phyloP scores from a whole-genome alignment of 2,888 invertebrate genomes.

The Philhelius pedissequus region DNA sequence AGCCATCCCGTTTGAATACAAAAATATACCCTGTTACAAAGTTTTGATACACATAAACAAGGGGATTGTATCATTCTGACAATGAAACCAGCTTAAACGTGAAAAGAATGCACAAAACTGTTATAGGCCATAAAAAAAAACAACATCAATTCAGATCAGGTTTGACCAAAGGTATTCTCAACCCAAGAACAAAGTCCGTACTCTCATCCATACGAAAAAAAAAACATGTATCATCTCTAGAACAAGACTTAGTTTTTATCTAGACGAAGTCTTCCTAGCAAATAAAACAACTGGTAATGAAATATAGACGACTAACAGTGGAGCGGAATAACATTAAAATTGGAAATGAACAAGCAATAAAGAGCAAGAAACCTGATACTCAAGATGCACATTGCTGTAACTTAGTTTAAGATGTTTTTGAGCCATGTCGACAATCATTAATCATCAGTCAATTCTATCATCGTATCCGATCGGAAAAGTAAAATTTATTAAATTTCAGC shows the following conservation, averaged over 20 bases:
- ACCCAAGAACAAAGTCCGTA: not conserved
- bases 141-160: not conserved
- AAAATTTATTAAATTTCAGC: too few species aligned
- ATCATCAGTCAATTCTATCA: too few species aligned
- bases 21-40: not conserved
- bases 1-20: not conserved
- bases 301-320: not conserved
- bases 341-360: not conserved
- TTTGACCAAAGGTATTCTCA: not conserved
- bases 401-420: too few species aligned
- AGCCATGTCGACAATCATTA: too few species aligned
- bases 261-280: not conserved
- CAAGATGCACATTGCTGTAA: not conserved
- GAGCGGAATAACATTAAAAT: not conserved
- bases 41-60: not conserved
- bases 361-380: not conserved
- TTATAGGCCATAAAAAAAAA: not conserved
- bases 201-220: not conserved
- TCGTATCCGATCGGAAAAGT: too few species aligned
- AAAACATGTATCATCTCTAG: not conserved
- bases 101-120: slow-evolving; percentile 6
- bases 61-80: not conserved
- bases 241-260: not conserved
- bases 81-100: not conserved
- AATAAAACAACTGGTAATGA: not conserved